phyloP scores from a whole-genome alignment of 2,888 invertebrate genomes.

The Rhingia rostrata region DNA sequence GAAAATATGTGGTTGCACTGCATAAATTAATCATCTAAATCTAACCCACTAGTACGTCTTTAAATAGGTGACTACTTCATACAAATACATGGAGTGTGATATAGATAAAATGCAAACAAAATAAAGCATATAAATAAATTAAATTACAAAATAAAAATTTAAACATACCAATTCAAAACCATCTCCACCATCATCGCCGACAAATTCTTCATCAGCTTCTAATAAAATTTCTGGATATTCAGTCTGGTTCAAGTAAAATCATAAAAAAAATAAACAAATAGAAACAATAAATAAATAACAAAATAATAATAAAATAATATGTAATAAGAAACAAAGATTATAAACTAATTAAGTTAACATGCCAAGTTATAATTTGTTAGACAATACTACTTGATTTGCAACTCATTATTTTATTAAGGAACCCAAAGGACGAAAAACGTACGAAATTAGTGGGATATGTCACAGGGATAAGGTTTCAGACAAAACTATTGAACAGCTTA shows the following conservation, averaged over 20 bases:
- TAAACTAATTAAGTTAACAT: background rate
- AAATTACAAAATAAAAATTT: slow-evolving; percentile 10
- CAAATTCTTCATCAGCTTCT: slow-evolving; percentile 21
- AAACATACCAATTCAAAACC: slow-evolving; percentile 32
- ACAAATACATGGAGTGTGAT: background rate
- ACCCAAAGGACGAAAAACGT: too few species aligned
- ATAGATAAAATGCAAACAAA: slow-evolving; percentile 4
- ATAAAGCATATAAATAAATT: slow-evolving; percentile 15
- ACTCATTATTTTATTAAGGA: too few species aligned
- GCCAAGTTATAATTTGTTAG: background rate
- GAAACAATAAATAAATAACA: slow-evolving; percentile 8
- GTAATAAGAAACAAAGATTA: background rate
- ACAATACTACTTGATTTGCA: background rate
- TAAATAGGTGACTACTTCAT: background rate
- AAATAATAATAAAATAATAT: slow-evolving; percentile 4
- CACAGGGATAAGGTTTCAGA: too few species aligned
- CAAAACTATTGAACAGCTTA: too few species aligned
- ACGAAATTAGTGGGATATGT: too few species aligned
- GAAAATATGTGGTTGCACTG: too few species aligned
- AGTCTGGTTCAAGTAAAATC: slow-evolving; percentile 16
- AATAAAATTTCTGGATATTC: slow-evolving; percentile 14
- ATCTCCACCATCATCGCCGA: slow-evolving; percentile 31
- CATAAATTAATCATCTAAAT: too few species aligned
- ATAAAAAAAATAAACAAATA: slow-evolving; percentile 4
- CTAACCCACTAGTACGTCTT: background rate